phyloP scores from a whole-genome alignment of 1,140 invertebrate genomes.

The Anadara kagoshimensis region DNA sequence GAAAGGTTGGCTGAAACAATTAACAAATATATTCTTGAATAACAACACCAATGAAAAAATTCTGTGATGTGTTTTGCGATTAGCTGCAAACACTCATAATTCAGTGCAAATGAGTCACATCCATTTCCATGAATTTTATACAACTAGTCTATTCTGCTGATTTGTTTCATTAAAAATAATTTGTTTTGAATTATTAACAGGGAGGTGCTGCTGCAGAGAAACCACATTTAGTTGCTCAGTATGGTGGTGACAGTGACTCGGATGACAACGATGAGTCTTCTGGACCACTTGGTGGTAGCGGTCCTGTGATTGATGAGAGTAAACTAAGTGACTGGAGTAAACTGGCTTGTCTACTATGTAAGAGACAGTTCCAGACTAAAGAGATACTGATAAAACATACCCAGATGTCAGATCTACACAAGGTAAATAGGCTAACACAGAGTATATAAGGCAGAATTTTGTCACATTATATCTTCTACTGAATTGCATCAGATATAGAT shows the following conservation, averaged over 20 bases:
- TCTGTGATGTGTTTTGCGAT: too few relatives aligned
- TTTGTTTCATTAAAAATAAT: too few relatives aligned
- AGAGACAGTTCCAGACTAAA: conserved; percentile 92
- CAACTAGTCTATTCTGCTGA: too few relatives aligned
- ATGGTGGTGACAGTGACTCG: conserved; percentile 80
- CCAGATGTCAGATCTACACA: conserved; percentile 95
- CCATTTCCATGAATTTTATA: too few relatives aligned
- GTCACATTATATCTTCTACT: too few relatives aligned
- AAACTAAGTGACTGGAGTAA: conserved; percentile 89
- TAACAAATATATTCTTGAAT: too few relatives aligned
- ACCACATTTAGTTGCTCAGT: conserved; percentile 82
- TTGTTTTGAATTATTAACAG: neutral
- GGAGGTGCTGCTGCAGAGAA: conserved; percentile 12
- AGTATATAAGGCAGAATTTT: too few relatives aligned
- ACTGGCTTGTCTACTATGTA: conserved; percentile 95
- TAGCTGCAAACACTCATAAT: too few relatives aligned
- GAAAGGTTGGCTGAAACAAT: too few relatives aligned
- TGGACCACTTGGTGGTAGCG: neutral
- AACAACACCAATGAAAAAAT: too few relatives aligned
- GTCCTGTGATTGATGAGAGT: conserved; percentile 71
- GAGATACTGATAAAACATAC: conserved; percentile 94
- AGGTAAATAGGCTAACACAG: conserved; percentile 71
- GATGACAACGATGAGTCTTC: conserved; percentile 73
- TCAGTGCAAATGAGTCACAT: too few relatives aligned
- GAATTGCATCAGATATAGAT: too few relatives aligned